Evolutionary conservation across 2,888 invertebrate species (phyloP).

Genomic region (Brassicogethes aeneus): DNA sequence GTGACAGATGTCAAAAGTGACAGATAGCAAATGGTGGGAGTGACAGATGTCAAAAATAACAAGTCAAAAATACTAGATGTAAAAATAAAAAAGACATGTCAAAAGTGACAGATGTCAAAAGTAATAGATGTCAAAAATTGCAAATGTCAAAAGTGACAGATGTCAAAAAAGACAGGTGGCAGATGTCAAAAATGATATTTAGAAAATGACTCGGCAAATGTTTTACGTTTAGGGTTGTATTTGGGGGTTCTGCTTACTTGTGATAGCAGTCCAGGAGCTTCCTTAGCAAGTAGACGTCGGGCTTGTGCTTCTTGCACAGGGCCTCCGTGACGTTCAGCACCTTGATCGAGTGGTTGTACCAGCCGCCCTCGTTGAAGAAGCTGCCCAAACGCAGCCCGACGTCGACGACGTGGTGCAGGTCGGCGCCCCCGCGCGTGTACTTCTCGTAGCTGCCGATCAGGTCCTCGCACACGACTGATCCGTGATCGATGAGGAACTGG

Average conservation of each 20-base stretch:
- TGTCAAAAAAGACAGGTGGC: too few species aligned
- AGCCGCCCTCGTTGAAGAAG: slow-evolving; percentile 84
- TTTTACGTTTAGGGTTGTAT: too few species aligned
- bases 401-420: slow-evolving; percentile 23
- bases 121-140: too few species aligned
- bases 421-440: slow-evolving; percentile 11
- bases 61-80: too few species aligned
- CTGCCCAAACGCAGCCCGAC: slow-evolving; percentile 46
- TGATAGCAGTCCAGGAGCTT: slow-evolving; percentile 77
- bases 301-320: slow-evolving; percentile 34
- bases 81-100: too few species aligned
- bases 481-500: slow-evolving; percentile 47
- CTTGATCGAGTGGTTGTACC: slow-evolving; percentile 69
- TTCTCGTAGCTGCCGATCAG: slow-evolving; percentile 29
- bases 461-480: slow-evolving; percentile 32
- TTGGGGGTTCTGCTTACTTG: slow-evolving; percentile 67
- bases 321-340: slow-evolving; percentile 61
- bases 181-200: too few species aligned
- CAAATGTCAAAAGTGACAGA: too few species aligned
- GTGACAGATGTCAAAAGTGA: too few species aligned
- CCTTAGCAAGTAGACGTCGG: slow-evolving; percentile 45
- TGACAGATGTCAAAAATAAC: too few species aligned
- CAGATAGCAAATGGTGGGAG: too few species aligned
- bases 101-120: too few species aligned
- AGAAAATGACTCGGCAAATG: too few species aligned